phyloP scores from a whole-genome alignment of 1,140 invertebrate genomes.

The Philopotamus ludificatus region DNA sequence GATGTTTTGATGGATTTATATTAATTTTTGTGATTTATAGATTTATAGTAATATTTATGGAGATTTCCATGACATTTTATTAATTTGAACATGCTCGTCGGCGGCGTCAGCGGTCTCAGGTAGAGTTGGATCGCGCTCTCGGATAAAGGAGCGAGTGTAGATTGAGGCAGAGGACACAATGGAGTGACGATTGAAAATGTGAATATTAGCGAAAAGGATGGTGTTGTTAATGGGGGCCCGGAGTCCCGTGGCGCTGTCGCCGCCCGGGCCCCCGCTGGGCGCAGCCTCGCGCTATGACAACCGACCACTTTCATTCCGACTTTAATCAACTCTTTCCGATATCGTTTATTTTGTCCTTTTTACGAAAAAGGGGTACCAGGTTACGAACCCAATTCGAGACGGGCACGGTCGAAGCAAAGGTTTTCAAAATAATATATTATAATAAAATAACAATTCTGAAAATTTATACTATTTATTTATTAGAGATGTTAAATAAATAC shows the following conservation, averaged over 20 bases:
- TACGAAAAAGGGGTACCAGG: constrained; percentile 25
- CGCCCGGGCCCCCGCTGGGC: constrained; percentile 27
- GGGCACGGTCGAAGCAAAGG: constrained; percentile 6
- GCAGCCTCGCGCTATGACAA: constrained; percentile 29
- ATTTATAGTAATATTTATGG: too few relatives aligned
- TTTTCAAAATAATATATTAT: not conserved
- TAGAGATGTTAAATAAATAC: too few relatives aligned
- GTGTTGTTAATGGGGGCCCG: constrained; percentile 2
- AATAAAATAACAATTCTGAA: too few relatives aligned
- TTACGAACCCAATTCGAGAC: constrained; percentile 5
- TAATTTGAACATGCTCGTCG: too few relatives aligned
- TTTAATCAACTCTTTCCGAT: constrained; percentile 39
- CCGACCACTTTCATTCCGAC: constrained; percentile 38
- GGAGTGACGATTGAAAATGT: constrained; percentile 13
- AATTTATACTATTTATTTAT: too few relatives aligned
- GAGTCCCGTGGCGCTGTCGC: constrained; percentile 35
- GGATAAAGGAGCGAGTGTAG: too few relatives aligned
- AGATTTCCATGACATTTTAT: too few relatives aligned
- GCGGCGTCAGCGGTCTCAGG: not conserved
- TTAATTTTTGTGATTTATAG: too few relatives aligned
- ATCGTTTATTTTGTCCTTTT: constrained; percentile 18
- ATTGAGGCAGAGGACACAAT: not conserved
- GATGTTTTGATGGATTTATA: too few relatives aligned
- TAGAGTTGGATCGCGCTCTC: not conserved
- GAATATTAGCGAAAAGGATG: not conserved